phyloP scores from a whole-genome alignment of 2,797 vertebrate genomes.

The Sandelia bainsii region DNA sequence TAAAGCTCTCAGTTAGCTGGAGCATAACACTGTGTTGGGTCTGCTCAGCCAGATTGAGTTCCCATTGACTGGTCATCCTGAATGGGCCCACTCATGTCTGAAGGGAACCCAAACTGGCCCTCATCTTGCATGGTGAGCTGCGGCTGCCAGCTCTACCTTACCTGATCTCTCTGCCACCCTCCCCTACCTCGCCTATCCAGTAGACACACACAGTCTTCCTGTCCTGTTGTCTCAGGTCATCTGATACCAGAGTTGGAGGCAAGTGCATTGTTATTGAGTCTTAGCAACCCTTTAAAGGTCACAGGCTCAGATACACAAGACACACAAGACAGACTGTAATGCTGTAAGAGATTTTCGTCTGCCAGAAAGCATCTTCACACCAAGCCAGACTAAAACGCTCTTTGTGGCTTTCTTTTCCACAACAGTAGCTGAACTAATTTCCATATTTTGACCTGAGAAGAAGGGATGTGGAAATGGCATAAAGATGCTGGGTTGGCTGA shows the following conservation, averaged over 20 bases:
- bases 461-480: slow-evolving; percentile 29
- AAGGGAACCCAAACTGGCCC: slow-evolving; percentile 78
- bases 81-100: slow-evolving; percentile 84
- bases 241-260: slow-evolving; percentile 78
- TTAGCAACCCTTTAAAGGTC: slow-evolving; percentile 84
- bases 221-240: slow-evolving; percentile 83
- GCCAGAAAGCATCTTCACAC: slow-evolving; percentile 43
- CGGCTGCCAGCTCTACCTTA: slow-evolving; percentile 70
- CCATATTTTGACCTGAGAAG: slow-evolving; percentile 49
- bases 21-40: slow-evolving; percentile 70
- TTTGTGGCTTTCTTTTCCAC: slow-evolving; percentile 39
- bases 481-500: slow-evolving; percentile 28
- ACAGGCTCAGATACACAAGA: slow-evolving; percentile 74
- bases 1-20: slow-evolving; percentile 76
- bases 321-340: slow-evolving; percentile 44
- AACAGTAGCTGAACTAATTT: slow-evolving; percentile 45
- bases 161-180: slow-evolving; percentile 67
- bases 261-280: slow-evolving; percentile 80
- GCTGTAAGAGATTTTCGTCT: slow-evolving; percentile 44
- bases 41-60: slow-evolving; percentile 81
- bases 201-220: slow-evolving; percentile 51
- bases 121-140: slow-evolving; percentile 76
- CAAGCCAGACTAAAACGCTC: slow-evolving; percentile 36
- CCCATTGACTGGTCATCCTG: slow-evolving; percentile 84
- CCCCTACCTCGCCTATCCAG: slow-evolving; percentile 6